Evolutionary conservation across 2,797 vertebrate genomes (phyloP), one percentile per base, ranked within the genome.

Genomic region (Knipowitschia caucasica): DNA sequence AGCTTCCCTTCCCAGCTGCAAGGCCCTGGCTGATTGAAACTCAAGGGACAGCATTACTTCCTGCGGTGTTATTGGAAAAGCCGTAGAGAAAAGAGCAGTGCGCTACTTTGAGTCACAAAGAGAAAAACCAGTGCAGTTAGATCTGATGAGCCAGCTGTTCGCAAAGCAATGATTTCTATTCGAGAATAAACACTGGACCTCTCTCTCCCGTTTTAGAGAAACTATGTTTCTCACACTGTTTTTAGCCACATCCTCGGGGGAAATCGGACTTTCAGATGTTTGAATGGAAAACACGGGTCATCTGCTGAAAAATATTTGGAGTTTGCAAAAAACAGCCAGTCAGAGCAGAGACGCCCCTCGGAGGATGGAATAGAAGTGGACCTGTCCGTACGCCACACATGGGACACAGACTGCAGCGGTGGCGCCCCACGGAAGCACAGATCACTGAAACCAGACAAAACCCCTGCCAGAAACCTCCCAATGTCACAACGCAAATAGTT

Each of bases 151-250:
- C 17, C 25, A 18, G 43, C 25, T 29, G 25, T 26, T 26, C 11
- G 43, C 5, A 46, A 18, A 2, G 14, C 60, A 64, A n/a, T 43
- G 2, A 5, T 15, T 46, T 57, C 34, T 27, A 24, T 53, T 31
- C 21, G 51, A 44, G 64, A 36, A 59, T 26, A 4, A 34, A 44
- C 18, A 43, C 40, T 7, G 14, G 5, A 42, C 1, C 38, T 38
- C 50, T 64, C 35, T 71, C 54, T 62, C 40, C 49, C 50, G 29
- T 80, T 44, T n/a, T 29, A 50, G n/a, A 72, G 46, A 62, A 69
- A 60, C 34, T 65, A 44, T 4, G 53, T 71, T 89, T 89, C 89
- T 88, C 88, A 87, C 69, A 78, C 81, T 81, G 80, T 63, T 85
- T 88, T 88, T 89, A 90, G 83, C 75, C 44, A 49, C 60, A 50